These are phyloP conservation scores for Rhinella marina DNA, from an alignment of 2,797 vertebrate species.

Conservation along the genomic window DNA sequence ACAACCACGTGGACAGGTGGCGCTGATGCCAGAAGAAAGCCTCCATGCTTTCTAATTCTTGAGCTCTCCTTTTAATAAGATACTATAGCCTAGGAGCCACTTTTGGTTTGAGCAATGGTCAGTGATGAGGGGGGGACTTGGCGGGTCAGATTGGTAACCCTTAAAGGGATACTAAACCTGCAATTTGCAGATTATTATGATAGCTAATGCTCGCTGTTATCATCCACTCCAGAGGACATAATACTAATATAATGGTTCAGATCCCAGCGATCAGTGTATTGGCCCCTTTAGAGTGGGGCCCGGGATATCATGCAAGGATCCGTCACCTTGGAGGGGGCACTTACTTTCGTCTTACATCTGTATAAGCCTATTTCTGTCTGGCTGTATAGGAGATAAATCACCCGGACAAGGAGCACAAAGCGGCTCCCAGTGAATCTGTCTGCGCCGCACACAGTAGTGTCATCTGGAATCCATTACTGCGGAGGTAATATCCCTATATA, in stretches of 20 bases:
- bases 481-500: conserved; percentile 52
- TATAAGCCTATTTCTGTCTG: neutral
- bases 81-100: no score
- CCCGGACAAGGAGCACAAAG: neutral
- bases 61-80: no score
- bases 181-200: neutral
- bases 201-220: neutral
- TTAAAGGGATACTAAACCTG: neutral
- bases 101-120: no score
- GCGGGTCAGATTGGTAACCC: no score
- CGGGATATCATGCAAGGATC: no score
- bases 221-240: neutral
- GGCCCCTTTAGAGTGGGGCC: neutral
- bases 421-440: neutral
- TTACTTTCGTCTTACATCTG: neutral
- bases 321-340: neutral
- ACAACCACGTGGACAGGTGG: no score
- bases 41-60: no score
- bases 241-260: neutral
- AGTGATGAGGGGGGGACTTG: no score
- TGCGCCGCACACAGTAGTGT: conserved; percentile 46
- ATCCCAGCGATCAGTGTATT: neutral
- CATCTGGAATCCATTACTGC: conserved; percentile 51
- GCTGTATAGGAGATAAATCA: neutral
- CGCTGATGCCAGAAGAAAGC: no score